Percentiles rank a stretch among this genome's conserved stretches.
These are phyloP conservation scores for Polyodon spathula DNA, from an alignment of 2,113 vertebrate genomes.

Conservation along the genomic window DNA sequence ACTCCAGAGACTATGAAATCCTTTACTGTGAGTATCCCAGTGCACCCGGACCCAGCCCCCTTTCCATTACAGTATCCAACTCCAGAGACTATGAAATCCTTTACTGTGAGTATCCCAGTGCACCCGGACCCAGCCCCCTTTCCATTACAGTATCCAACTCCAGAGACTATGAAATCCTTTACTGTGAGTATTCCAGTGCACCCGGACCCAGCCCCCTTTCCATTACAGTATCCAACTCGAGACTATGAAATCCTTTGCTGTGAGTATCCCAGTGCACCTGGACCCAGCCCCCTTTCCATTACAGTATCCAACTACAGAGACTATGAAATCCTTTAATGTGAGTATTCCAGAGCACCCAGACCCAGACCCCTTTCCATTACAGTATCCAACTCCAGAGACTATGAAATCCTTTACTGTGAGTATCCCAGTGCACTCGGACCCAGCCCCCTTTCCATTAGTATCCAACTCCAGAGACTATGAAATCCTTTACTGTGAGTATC, in stretches of 20 bases:
- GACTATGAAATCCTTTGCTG: constrained; percentile 98
- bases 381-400: constrained; percentile 99
- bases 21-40: constrained; percentile 93
- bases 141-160: constrained; percentile 99
- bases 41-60: too few relatives aligned
- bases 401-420: constrained; percentile 98
- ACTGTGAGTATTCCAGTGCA: constrained; percentile 95
- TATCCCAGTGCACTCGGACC: too few relatives aligned
- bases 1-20: constrained; percentile 98
- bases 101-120: constrained; percentile 93
- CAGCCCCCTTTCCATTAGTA: too few relatives aligned
- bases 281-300: too few relatives aligned
- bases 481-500: constrained; percentile 95
- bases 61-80: too few relatives aligned
- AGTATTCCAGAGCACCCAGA: too few relatives aligned
- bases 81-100: constrained; percentile 98
- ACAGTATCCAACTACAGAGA: constrained; percentile 99
- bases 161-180: constrained; percentile 98
- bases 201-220: too few relatives aligned
- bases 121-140: too few relatives aligned
- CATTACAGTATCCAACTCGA: constrained; percentile 99
- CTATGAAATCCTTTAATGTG: constrained; percentile 98
- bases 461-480: constrained; percentile 99
- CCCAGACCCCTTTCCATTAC: too few relatives aligned
- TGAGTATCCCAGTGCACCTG: too few relatives aligned